phyloP scores from a whole-genome alignment of 2,113 vertebrate species.

The Eulacestoma nigropectus region DNA sequence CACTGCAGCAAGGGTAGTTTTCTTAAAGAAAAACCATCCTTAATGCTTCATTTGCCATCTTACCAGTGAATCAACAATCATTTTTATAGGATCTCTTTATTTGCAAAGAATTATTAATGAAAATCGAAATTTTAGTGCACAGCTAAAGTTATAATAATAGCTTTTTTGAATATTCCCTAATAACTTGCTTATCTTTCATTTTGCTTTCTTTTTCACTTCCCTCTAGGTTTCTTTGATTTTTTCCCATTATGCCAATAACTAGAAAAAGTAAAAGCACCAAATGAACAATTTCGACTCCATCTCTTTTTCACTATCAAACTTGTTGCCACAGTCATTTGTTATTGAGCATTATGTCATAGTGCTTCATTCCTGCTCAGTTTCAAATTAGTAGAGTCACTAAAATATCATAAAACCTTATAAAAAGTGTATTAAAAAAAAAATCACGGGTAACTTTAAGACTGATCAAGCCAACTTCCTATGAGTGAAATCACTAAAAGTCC shows the following conservation, averaged over 20 bases:
- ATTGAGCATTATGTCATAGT: not conserved
- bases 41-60: conserved; percentile 40
- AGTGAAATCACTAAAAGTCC: not conserved
- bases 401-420: not conserved
- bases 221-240: not conserved
- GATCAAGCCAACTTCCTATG: not conserved
- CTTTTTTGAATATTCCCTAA: not conserved
- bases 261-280: not conserved
- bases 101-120: not conserved
- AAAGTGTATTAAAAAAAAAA: not conserved
- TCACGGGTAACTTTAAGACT: not conserved
- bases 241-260: not conserved
- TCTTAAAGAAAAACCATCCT: conserved; percentile 49
- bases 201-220: not conserved
- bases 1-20: not conserved
- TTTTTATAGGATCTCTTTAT: conserved; percentile 14
- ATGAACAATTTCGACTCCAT: not conserved
- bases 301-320: not conserved
- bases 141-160: not conserved
- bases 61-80: conserved; percentile 4
- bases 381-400: not conserved
- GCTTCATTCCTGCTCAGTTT: not conserved
- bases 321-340: not conserved
- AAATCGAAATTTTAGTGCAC: not conserved
- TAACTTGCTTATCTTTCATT: not conserved